Evolutionary conservation across 37 sponge, comb jelly and placozoan species (phyloP).

Genomic region (Geodia barretti): DNA sequence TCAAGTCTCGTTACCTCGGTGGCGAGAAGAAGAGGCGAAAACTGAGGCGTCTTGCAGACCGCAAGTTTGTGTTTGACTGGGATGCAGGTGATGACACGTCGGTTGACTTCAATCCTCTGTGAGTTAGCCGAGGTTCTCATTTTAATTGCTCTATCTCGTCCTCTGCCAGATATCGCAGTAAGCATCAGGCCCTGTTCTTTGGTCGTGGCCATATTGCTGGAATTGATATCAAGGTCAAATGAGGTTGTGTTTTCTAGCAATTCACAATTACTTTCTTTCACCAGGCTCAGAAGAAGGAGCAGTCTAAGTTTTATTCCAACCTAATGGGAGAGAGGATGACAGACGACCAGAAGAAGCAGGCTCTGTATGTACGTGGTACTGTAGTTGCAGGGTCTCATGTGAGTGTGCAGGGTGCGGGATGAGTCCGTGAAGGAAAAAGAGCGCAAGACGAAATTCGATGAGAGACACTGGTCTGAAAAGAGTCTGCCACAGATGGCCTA

Average conservation of each 20-base stretch:
- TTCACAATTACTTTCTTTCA: not conserved
- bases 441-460: conserved; percentile 68
- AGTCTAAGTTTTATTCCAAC: conserved; percentile 89
- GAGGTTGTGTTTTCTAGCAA: not conserved
- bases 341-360: conserved; percentile 86
- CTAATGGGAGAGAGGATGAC: conserved; percentile 88
- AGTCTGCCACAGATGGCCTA: conserved; percentile 85
- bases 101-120: conserved; percentile 91
- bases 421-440: conserved; percentile 66
- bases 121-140: not conserved
- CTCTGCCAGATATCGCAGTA: conserved; percentile 67
- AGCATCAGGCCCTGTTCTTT: conserved; percentile 94
- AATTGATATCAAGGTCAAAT: conserved; percentile 87
- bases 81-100: conserved; percentile 93
- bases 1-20: conserved; percentile 84
- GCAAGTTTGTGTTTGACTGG: conserved; percentile 99
- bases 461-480: conserved; percentile 95
- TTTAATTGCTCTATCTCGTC: not conserved
- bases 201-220: conserved; percentile 97
- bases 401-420: conserved; percentile 48
- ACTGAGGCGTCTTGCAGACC: conserved; percentile 81
- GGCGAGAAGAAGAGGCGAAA: conserved; percentile 80
- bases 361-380: conserved; percentile 2
- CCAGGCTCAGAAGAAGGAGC: conserved; percentile 87
- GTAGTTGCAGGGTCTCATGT: not conserved